Evolutionary conservation across 2,888 invertebrate species (phyloP).

Genomic region (Deladenus siricidicola): DNA sequence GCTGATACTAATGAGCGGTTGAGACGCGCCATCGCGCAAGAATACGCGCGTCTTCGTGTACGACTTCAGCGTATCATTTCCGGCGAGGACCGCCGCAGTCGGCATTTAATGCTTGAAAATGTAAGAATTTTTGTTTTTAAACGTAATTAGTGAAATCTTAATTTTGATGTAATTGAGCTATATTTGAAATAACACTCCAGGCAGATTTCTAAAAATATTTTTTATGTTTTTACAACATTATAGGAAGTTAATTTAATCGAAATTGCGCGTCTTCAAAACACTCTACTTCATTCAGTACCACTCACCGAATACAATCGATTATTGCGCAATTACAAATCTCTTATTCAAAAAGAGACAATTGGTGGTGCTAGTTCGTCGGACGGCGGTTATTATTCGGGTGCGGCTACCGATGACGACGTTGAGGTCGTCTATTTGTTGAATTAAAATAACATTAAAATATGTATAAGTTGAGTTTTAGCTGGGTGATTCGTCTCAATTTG

Average conservation of each 20-base stretch:
- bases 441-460: background rate
- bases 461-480: background rate
- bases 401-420: background rate
- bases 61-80: slow-evolving; percentile 7
- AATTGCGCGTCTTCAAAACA: slow-evolving; percentile 40
- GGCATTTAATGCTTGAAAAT: slow-evolving; percentile 13
- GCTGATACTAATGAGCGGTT: slow-evolving; percentile 9
- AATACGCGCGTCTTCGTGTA: slow-evolving; percentile 8
- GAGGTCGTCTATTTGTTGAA: background rate
- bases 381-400: slow-evolving; percentile 12
- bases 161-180: too few relatives aligned
- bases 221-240: slow-evolving; percentile 8
- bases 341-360: slow-evolving; percentile 14
- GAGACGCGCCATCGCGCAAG: slow-evolving; percentile 17
- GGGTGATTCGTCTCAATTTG: background rate
- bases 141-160: too few relatives aligned
- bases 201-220: background rate
- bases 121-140: slow-evolving; percentile 1
- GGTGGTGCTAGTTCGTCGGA: background rate
- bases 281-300: slow-evolving; percentile 38
- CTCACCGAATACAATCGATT: slow-evolving; percentile 25
- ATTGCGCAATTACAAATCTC: slow-evolving; percentile 15
- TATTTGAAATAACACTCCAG: too few relatives aligned
- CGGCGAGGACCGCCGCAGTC: slow-evolving; percentile 7
- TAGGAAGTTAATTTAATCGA: slow-evolving; percentile 37